Conservation (phyloP, 2,113 vertebrate genomes). For the Catharus bicknelli region DNA sequence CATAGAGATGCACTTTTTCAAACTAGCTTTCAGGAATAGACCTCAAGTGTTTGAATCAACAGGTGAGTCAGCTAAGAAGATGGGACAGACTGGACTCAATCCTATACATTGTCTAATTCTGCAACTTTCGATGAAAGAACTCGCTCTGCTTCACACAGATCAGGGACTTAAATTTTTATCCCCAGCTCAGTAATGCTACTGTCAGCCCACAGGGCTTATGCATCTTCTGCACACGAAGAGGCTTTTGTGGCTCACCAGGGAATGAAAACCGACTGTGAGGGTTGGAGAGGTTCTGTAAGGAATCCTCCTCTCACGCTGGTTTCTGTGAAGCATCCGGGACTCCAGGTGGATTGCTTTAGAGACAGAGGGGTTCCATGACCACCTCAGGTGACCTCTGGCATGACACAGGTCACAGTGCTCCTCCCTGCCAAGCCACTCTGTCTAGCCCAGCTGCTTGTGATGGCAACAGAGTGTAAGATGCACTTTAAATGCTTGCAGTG, state of each 20-base stretch:
- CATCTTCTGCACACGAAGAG: not conserved
- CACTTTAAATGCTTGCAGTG: not conserved
- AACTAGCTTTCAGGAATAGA: not conserved
- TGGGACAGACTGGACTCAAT: not conserved
- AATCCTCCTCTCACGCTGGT: accelerated
- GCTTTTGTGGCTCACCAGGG: not conserved
- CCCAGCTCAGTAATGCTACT: not conserved
- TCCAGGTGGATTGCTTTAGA: not conserved
- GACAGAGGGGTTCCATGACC: accelerated
- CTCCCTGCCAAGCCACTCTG: not conserved
- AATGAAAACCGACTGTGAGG: not conserved
- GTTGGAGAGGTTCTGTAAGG: not conserved
- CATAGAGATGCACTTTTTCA: accelerated
- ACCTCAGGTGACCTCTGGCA: accelerated
- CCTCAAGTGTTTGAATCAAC: not conserved
- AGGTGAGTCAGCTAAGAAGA: not conserved
- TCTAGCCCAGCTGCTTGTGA: not conserved
- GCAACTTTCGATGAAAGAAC: not conserved
- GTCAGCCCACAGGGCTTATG: not conserved
- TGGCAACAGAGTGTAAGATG: not conserved
- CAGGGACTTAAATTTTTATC: not conserved
- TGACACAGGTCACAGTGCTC: accelerated
- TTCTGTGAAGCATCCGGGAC: not conserved
- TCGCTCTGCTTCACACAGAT: not conserved
- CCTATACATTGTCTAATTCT: not conserved